Conservation (phyloP, 2,888 invertebrate genomes). For the Galerucella calmariensis region DNA sequence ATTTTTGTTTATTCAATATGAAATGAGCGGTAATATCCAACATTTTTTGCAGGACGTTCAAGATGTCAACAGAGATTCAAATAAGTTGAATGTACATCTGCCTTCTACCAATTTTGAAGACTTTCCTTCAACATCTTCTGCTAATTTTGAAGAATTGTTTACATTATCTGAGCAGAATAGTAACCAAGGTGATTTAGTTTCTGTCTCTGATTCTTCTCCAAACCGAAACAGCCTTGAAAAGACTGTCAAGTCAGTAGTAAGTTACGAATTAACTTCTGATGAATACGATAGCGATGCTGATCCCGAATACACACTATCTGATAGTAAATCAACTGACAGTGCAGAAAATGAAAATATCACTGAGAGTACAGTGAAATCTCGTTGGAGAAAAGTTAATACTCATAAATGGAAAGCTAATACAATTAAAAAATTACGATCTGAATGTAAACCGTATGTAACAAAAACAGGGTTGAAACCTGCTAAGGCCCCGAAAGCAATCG, state of each 20-base stretch:
- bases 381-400: background rate
- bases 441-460: background rate
- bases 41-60: too few species aligned
- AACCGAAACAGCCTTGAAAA: background rate
- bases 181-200: background rate
- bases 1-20: too few species aligned
- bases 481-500: background rate
- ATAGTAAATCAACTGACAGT: background rate
- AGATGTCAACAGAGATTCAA: too few species aligned
- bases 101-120: too few species aligned
- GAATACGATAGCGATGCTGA: constrained; percentile 8
- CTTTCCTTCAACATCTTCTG: background rate
- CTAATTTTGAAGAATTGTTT: constrained; percentile 2
- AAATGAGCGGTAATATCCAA: too few species aligned
- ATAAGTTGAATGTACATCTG: too few species aligned
- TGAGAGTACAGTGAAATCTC: constrained; percentile 2
- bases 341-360: background rate
- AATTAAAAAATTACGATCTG: background rate
- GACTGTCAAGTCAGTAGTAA: background rate
- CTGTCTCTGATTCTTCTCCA: background rate
- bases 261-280: background rate
- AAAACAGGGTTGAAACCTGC: constrained; percentile 3
- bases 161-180: background rate
- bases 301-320: constrained; percentile 5
- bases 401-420: background rate